Evolutionary conservation across 2,797 vertebrate species (phyloP).

Genomic region (Emys orbicularis): DNA sequence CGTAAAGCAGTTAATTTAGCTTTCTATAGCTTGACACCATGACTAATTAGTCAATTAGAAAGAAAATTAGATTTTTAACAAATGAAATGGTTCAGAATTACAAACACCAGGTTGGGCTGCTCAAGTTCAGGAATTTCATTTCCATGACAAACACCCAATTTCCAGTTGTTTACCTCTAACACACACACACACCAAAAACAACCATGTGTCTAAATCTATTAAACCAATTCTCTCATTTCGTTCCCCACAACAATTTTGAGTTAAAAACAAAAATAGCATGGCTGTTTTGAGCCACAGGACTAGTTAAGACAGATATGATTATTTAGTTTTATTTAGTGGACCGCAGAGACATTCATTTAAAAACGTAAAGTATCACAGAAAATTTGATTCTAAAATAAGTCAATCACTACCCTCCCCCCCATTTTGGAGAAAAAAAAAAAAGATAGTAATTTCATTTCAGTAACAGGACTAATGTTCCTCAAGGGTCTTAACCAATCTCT

Average conservation of each 20-base stretch:
- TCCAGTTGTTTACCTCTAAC: not conserved
- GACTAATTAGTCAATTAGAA: not conserved
- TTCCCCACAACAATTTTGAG: not conserved
- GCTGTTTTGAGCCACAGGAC: not conserved
- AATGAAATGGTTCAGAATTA: not conserved
- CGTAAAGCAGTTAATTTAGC: not conserved
- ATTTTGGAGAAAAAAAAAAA: not conserved
- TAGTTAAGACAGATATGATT: not conserved
- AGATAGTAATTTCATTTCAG: not conserved
- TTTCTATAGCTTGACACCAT: not conserved
- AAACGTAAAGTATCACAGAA: not conserved
- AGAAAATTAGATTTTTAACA: not conserved
- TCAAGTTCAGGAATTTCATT: not conserved
- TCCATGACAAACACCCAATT: not conserved
- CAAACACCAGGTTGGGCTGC: not conserved
- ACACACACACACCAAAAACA: not conserved
- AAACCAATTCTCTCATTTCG: not conserved
- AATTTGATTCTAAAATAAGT: not conserved
- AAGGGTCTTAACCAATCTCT: not conserved
- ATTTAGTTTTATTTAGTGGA: not conserved
- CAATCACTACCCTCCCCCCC: rapidly evolving
- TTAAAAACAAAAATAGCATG: constrained; percentile 1
- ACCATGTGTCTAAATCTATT: rapidly evolving
- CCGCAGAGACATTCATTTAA: not conserved
- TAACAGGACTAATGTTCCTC: not conserved